Evolutionary conservation across 2,797 vertebrate species (phyloP), one percentile per base, ranked within the genome.

Genomic region (Erpetoichthys calabaricus): DNA sequence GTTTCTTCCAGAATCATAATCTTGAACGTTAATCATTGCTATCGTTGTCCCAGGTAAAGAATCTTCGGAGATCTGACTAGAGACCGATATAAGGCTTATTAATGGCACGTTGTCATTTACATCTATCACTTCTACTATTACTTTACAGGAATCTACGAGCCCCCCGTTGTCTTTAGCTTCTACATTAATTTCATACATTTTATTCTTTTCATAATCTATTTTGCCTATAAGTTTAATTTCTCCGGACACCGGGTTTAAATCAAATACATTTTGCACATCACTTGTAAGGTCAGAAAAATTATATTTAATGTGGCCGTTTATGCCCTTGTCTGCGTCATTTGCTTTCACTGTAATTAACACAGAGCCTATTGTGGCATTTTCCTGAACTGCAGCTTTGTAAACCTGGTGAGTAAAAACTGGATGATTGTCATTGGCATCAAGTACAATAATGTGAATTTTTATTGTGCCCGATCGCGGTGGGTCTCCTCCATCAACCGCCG

Each of bases 161-260:
- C 80, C 80, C 0, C 82, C 83, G 3, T 80, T 79, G 55, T 87
- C 85, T 65, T 73, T 83, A 44, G 80, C 85, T 57, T 77, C 75
- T 42, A 85, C 66, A 43, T 79, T 68, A 60, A 87, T 76, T 42
- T 82, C 61, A 67, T 78, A 84, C 10, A 65, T 65, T 45, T 55
- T 65, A 5, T 63, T 57, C 63, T 79, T 78, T 72, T 87, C 85
- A 66, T 73, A 85, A 55, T 87, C 81, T 64, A 85, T 45, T 5
- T 73, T 67, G 56, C 72, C 73, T n/a, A 62, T 64, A 1, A 82
- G 63, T 0, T 57, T 47, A 55, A 89, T 73, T 61, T 77, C 76
- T 3, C 86, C 85, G 52, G 55, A 76, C 3, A 62, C 57, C 5
- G 67, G 55, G 59, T 84, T 69, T 8, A 87, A 61, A 7, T 68